phyloP scores from a whole-genome alignment of 1,140 invertebrate genomes.

The Trypoxylus dichotomus region DNA sequence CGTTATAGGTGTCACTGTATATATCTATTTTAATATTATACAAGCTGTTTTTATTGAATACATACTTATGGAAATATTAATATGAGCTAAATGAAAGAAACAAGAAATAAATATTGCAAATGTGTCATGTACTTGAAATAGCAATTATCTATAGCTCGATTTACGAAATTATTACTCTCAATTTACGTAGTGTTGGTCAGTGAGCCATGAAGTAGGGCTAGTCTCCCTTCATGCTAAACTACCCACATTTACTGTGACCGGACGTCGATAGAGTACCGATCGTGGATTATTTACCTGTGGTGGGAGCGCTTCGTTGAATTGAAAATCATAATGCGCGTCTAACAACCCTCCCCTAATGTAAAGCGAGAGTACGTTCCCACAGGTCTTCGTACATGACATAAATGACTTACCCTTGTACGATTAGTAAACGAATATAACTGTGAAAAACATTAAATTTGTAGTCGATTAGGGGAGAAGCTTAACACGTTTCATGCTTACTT shows the following conservation, averaged over 20 bases:
- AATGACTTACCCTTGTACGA: neutral
- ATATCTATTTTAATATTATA: no score
- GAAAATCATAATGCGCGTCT: conserved; percentile 3
- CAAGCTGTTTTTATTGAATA: no score
- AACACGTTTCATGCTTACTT: neutral
- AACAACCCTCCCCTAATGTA: neutral
- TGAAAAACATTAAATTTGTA: conserved; percentile 24
- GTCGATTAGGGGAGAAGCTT: neutral
- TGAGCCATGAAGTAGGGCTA: neutral
- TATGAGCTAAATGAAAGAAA: no score
- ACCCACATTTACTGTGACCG: neutral
- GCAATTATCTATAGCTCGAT: neutral
- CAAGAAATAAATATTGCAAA: no score
- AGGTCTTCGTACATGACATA: neutral
- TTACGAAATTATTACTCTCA: neutral
- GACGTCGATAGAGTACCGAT: neutral
- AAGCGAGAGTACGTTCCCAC: neutral
- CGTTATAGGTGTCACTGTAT: no score
- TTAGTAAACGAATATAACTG: neutral
- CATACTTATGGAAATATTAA: no score
- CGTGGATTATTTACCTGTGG: neutral
- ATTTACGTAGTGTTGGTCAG: neutral
- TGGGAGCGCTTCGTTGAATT: neutral
- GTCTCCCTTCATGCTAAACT: neutral
- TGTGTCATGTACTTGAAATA: neutral